Conservation (phyloP, 2,113 vertebrate genomes). For the Noctilio leporinus region DNA sequence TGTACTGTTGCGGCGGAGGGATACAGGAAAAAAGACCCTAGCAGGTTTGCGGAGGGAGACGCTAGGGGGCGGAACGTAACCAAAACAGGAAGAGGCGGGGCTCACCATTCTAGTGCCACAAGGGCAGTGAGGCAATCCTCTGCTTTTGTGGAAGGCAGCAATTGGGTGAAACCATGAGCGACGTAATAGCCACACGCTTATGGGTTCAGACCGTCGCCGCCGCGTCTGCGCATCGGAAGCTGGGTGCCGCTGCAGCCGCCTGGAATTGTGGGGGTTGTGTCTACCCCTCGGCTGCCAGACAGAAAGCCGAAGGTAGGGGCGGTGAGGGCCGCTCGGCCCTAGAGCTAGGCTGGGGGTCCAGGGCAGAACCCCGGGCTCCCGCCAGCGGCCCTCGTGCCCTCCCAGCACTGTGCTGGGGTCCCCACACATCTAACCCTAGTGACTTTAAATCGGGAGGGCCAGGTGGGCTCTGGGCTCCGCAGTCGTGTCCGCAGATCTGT, state of each 20-base stretch:
- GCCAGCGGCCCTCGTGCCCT: not conserved
- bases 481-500: not conserved
- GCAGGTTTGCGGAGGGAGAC: not conserved
- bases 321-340: not conserved
- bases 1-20: not conserved
- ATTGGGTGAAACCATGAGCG: constrained; percentile 24
- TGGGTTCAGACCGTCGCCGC: not conserved
- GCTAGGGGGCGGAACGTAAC: not conserved
- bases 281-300: constrained; percentile 46
- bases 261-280: constrained; percentile 71
- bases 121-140: fast-evolving
- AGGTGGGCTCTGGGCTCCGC: not conserved
- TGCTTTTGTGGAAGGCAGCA: not conserved
- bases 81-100: not conserved
- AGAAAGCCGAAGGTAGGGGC: constrained; percentile 69
- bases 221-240: constrained; percentile 49
- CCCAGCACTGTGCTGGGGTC: not conserved
- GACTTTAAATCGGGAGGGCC: not conserved
- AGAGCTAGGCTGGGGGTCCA: not conserved
- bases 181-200: constrained; percentile 21
- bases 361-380: not conserved
- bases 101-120: fast-evolving
- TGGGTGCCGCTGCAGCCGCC: constrained; percentile 41
- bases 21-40: fast-evolving
- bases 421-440: not conserved